Base-by-base conservation (phyloP, 92 coral and sea anemone species). In the Siderastrea siderea region DNA sequence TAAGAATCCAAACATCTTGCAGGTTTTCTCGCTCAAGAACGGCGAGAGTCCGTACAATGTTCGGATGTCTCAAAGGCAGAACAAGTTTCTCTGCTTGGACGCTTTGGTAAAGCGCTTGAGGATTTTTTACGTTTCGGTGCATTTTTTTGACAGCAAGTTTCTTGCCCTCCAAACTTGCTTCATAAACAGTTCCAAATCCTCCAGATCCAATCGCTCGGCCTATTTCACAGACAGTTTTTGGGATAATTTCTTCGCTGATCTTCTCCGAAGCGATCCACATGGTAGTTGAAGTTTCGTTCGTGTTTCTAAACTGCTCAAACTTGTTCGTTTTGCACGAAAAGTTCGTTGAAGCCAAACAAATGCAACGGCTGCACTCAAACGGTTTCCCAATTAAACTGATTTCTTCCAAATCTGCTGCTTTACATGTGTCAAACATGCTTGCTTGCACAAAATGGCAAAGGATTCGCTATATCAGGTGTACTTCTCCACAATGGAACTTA, bases 151-250 rank as follows among this genome's bases (percentile, higher is more conserved):
- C 94, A 44, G 99, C 99, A 50, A 96, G 82, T 67, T 76, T 90
- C 16, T 47, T 84, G 61, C 97, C 97, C 1, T 93, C 90, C 67
- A 95, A 82, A 26, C 63, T 76, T 45, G 95, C 98, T 73, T 90
- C 93, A 71, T 86, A 96, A 68, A 96, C 99, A 11, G 98, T 87
- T 19, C 99, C 99, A 72, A 96, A 96, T 11, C 99, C 98, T 2
- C 99, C 99, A 55, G 95, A 86, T 5, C 99, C 99, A 45, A 96
- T 80, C 5, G 81, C 44, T n/a, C 94, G 69, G 9, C 98, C 96
- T 46, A 88, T 92, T 54, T 79, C 84, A 45, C 83, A 86, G 60
- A 86, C 70, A 46, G 70, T 48, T 65, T 57, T 76, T 69, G 54
- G 76, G 54, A 54, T 72, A 68, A 77, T 86, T 64, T 55, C 88